These are phyloP conservation scores for Pandemis cinnamomeana DNA, from an alignment of 2,888 invertebrate species.

Conservation along the genomic window DNA sequence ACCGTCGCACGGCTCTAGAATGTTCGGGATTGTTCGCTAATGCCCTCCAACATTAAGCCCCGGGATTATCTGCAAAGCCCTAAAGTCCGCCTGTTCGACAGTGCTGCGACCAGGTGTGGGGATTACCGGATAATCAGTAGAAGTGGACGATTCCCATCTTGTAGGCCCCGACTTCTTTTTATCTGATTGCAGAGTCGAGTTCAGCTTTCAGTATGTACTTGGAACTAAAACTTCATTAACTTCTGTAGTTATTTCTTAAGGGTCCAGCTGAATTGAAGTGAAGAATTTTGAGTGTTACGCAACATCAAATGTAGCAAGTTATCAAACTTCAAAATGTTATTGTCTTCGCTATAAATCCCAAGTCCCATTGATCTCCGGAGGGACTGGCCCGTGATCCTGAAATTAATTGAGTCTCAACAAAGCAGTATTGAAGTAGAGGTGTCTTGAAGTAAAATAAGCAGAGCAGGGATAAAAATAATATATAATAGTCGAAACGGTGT, in stretches of 20 bases:
- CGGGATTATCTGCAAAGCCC: conserved; percentile 62
- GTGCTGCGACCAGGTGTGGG: conserved; percentile 42
- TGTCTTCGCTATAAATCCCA: conserved; percentile 18
- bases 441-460: too few species aligned
- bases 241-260: background rate
- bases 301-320: conserved; percentile 4
- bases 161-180: conserved; percentile 25
- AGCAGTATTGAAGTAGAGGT: conserved; percentile 16
- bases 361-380: conserved; percentile 15
- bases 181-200: background rate
- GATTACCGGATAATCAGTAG: conserved; percentile 49
- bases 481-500: too few species aligned
- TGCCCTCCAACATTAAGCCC: conserved; percentile 63
- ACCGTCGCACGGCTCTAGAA: conserved; percentile 51
- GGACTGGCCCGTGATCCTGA: conserved; percentile 13
- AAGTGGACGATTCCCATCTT: conserved; percentile 40
- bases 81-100: conserved; percentile 56
- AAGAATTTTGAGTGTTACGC: background rate
- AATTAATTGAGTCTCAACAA: conserved; percentile 36
- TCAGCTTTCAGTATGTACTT: background rate
- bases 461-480: too few species aligned
- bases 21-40: conserved; percentile 58
- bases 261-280: background rate
- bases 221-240: background rate
- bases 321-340: conserved; percentile 19